Base-by-base conservation (phyloP, 2,797 vertebrate genomes). In the Peromyscus aztecus region DNA sequence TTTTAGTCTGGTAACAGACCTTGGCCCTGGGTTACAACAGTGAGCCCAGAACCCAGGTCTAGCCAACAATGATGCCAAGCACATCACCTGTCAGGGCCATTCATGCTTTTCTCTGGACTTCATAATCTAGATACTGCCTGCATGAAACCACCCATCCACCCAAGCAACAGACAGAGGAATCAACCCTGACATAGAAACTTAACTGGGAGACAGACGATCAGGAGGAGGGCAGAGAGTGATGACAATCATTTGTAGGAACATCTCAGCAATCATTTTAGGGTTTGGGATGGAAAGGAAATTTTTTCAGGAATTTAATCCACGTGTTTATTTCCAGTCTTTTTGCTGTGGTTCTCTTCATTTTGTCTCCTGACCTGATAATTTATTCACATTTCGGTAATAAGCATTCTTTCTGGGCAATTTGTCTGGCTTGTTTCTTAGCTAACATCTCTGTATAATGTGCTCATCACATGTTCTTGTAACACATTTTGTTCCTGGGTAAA, bases 71-170 rank as follows among this genome's bases (percentile, higher is more conserved):
- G 24, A 71, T 1, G 1, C 61, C 3, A 73, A 31, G 24, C 43
- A 9, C 0, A 4, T 19, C 4, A 40, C 27, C 37, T 43, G 3
- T 0, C 5, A 63, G 29, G 0, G 14, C 4, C 37, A 19, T 27
- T 67, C 46, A 7, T 59, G 5, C 9, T 19, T 34, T 86, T 27
- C 46, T 75, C 31, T 80, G 63, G 10, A 61, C 40, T 67, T 67
- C 67, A 29, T 43, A 9, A 23, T 85, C 34, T 24, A 59, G 12
- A 67, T 27, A 24, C 52, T 90, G n/a, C 49, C 11, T 73, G 3
- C 27, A 52, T 31, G 14, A 90, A 61, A 2, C 27, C 65, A 71
- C 37, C 4, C 67, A 71, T 87, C n/a, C 19, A 31, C 19, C 65
- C 59, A 90, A 59, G n/a, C 40, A 65, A 11, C 6, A 91, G 29